Conservation (phyloP, 2,797 vertebrate genomes). For the Euphonia xanthogaster region DNA sequence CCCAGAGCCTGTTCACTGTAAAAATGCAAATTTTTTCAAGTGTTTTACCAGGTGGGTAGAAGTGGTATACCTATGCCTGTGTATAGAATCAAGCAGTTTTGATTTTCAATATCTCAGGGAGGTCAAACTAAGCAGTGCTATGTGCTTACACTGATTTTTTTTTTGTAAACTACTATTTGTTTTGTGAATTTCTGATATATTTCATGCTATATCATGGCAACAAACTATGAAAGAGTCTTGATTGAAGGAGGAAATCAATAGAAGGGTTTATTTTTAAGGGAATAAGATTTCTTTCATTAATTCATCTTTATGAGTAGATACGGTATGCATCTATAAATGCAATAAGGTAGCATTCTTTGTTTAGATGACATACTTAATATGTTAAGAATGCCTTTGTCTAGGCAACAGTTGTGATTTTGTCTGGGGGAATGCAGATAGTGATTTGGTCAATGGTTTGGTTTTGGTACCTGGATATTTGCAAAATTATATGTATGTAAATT, state of each 20-base stretch:
- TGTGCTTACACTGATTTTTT: neutral
- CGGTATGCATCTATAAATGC: neutral
- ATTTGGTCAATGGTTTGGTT: neutral
- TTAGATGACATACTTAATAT: neutral
- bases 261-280: neutral
- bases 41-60: neutral
- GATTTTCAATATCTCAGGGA: neutral
- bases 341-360: neutral
- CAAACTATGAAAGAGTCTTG: neutral
- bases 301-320: neutral
- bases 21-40: neutral
- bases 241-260: neutral
- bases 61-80: neutral
- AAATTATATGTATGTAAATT: neutral
- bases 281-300: neutral
- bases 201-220: neutral
- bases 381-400: neutral
- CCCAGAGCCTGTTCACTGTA: neutral
- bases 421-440: neutral
- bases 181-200: neutral
- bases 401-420: neutral
- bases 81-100: neutral
- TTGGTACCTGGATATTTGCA: neutral
- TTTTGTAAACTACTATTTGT: neutral
- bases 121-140: neutral